These are phyloP conservation scores for Pterostichus niger DNA, from an alignment of 2,888 invertebrate genomes.

Conservation along the genomic window DNA sequence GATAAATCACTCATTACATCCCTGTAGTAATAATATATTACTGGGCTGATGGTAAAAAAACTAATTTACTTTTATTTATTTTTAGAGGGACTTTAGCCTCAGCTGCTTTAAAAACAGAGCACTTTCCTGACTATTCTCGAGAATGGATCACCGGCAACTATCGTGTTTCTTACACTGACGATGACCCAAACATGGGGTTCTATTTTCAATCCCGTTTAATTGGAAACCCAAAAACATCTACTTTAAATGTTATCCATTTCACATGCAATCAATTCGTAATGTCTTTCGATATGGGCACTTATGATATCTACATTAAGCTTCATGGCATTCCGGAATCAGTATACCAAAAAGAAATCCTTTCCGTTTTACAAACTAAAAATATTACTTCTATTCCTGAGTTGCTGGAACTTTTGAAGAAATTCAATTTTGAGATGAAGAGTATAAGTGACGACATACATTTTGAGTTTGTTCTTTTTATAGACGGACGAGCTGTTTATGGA, in stretches of 20 bases:
- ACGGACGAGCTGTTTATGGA: conserved; percentile 20
- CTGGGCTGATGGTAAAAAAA: too few relatives aligned
- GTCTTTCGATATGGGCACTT: conserved; percentile 44
- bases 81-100: not conserved
- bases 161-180: conserved; percentile 12
- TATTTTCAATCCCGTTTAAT: conserved; percentile 39
- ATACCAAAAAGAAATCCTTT: not conserved
- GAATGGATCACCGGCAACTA: conserved; percentile 54
- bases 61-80: too few relatives aligned
- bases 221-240: conserved; percentile 15
- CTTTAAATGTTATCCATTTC: conserved; percentile 1
- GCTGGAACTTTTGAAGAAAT: conserved; percentile 35
- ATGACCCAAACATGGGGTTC: conserved; percentile 19
- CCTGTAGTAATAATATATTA: too few relatives aligned
- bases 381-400: conserved; percentile 8
- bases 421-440: conserved; percentile 25
- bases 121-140: conserved; percentile 1
- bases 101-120: not conserved
- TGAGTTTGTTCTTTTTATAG: conserved; percentile 29
- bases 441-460: conserved; percentile 8
- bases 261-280: conserved; percentile 9
- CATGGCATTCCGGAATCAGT: not conserved
- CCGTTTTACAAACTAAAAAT: not conserved
- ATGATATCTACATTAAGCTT: conserved; percentile 14
- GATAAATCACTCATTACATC: too few relatives aligned